These are phyloP conservation scores for Dicyrtoma fusca DNA, from an alignment of 2,888 invertebrate genomes.

Conservation along the genomic window DNA sequence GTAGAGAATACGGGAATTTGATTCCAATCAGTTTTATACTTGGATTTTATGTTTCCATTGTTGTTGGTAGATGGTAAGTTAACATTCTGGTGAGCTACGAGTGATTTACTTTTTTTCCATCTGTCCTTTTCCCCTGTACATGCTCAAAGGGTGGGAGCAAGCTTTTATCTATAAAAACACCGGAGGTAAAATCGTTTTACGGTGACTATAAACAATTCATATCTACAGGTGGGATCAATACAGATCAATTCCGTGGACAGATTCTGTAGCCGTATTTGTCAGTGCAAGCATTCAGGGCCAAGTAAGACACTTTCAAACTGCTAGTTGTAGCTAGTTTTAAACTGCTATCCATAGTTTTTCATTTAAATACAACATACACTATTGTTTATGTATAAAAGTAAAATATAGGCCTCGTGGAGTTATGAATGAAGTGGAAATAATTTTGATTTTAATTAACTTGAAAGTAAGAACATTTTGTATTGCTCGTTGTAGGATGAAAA, in stretches of 20 bases:
- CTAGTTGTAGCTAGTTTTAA: no score
- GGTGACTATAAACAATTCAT: no score
- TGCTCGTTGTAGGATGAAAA: conserved; percentile 73
- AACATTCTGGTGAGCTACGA: no score
- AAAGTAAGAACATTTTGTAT: neutral
- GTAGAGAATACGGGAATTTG: conserved; percentile 80
- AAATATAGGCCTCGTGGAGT: neutral
- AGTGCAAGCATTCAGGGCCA: conserved; percentile 81
- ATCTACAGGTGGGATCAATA: conserved; percentile 82
- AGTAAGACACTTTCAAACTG: conserved; percentile 49
- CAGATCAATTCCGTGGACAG: conserved; percentile 81
- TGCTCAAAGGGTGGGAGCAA: no score
- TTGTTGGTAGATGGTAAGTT: conserved; percentile 82
- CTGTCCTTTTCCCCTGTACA: no score
- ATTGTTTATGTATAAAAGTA: neutral
- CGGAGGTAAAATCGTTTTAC: no score
- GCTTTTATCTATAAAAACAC: no score
- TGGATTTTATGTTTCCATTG: conserved; percentile 90
- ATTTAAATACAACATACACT: neutral
- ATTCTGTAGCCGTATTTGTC: conserved; percentile 83
- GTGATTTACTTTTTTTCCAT: no score
- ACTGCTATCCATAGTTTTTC: no score
- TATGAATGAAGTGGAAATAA: neutral
- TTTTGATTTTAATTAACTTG: no score
- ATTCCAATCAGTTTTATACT: conserved; percentile 92